These are phyloP conservation scores for Gordius sp. DNA, from an alignment of 2,888 invertebrate species.

Conservation along the genomic window DNA sequence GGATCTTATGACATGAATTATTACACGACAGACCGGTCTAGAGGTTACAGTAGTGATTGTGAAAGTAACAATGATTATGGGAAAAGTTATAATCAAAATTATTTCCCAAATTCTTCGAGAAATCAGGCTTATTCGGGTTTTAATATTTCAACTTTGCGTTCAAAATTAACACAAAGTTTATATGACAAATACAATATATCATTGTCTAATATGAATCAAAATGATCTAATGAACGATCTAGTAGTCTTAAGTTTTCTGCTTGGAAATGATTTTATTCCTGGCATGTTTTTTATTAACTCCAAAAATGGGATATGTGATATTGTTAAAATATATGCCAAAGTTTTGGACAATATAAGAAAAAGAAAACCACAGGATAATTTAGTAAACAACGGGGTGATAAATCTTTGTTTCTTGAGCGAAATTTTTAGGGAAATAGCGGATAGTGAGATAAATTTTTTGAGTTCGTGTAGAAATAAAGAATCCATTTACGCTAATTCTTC, in stretches of 20 bases:
- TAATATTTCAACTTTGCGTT: no score
- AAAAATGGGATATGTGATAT: background rate
- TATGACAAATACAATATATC: no score
- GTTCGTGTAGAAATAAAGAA: background rate
- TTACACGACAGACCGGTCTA: no score
- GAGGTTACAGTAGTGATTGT: no score
- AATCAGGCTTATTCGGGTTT: no score
- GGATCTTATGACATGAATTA: no score
- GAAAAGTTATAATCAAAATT: no score
- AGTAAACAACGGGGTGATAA: background rate
- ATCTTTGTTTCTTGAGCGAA: background rate
- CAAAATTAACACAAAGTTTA: no score
- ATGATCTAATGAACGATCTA: background rate
- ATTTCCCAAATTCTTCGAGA: no score
- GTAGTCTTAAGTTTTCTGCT: background rate
- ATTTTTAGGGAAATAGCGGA: background rate
- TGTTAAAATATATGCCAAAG: background rate
- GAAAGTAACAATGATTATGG: no score
- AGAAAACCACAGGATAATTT: background rate
- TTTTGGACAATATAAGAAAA: background rate
- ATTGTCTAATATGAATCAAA: no score
- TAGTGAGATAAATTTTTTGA: background rate
- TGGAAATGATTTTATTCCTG: slow-evolving; percentile 9
- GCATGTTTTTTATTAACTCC: background rate
- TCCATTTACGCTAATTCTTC: background rate